These are phyloP conservation scores for Dinoponera quadriceps DNA, from an alignment of 1,140 invertebrate genomes.

Conservation along the genomic window DNA sequence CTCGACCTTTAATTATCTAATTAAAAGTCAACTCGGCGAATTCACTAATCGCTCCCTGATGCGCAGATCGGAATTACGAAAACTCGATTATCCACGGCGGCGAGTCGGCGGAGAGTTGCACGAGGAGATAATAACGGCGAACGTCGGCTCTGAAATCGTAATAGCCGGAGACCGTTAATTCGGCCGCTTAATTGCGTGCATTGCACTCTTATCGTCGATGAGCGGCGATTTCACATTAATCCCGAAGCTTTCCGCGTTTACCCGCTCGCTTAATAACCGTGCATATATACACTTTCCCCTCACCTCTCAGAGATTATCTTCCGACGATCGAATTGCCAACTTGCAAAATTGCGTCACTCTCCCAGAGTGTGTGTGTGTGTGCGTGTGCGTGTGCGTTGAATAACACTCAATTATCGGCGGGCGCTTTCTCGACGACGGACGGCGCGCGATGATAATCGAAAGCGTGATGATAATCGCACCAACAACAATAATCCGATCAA, in stretches of 20 bases:
- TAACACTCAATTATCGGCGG: slow-evolving; percentile 22
- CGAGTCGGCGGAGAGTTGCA: not conserved
- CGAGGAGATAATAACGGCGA: not conserved
- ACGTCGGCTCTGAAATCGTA: not conserved
- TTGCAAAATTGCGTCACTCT: not conserved
- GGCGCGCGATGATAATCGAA: not conserved
- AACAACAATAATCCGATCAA: slow-evolving; percentile 1
- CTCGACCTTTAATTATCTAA: slow-evolving; percentile 60
- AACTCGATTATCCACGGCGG: not conserved
- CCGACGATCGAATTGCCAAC: not conserved
- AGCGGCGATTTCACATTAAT: not conserved
- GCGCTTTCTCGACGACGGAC: slow-evolving; percentile 34
- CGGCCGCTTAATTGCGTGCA: too few species aligned
- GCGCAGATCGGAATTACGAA: slow-evolving; percentile 6
- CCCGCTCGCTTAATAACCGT: not conserved
- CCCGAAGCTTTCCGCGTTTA: not conserved
- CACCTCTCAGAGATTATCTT: not conserved
- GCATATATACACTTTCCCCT: not conserved
- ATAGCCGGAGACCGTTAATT: not conserved
- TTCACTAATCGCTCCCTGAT: slow-evolving; percentile 1
- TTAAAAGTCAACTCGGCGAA: slow-evolving; percentile 37
- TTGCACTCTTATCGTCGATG: not conserved
- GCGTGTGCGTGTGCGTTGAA: slow-evolving; percentile 31
- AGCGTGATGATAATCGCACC: not conserved
- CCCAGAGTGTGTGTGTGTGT: too few species aligned